Conservation (phyloP, 2,888 invertebrate species). For the Zelleria hepariella region DNA sequence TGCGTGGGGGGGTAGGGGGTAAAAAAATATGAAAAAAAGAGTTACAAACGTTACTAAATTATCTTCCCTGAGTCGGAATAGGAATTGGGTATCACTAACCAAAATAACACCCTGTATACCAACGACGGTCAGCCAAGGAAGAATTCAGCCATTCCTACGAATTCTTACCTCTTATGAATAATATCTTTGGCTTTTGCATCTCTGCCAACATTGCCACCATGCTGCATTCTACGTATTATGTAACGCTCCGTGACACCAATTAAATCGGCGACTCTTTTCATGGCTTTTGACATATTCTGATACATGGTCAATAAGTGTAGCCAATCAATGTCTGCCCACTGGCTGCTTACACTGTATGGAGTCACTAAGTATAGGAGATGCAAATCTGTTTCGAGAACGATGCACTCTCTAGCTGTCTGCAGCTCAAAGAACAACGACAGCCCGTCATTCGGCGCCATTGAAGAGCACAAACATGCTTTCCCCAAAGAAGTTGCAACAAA, state of each 20-base stretch:
- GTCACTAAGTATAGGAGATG: conserved; percentile 97
- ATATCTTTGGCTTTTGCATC: conserved; percentile 67
- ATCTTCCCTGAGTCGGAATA: no score
- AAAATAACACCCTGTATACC: no score
- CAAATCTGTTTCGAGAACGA: conserved; percentile 94
- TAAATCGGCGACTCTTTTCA: conserved; percentile 89
- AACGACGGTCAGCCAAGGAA: no score
- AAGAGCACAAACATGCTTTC: conserved; percentile 92
- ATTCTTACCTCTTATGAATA: conserved; percentile 74
- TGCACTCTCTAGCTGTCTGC: conserved; percentile 88
- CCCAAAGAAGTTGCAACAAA: conserved; percentile 89
- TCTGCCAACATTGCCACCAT: conserved; percentile 73
- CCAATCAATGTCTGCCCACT: conserved; percentile 87
- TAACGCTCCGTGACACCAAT: conserved; percentile 92
- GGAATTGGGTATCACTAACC: no score
- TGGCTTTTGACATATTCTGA: conserved; percentile 83
- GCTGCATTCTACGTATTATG: conserved; percentile 82
- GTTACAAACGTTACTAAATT: no score
- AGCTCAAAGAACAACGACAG: conserved; percentile 90
- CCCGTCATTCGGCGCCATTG: conserved; percentile 95
- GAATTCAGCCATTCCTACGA: no score
- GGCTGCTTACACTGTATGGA: conserved; percentile 89
- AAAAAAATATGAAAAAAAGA: no score
- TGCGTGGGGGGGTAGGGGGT: no score
- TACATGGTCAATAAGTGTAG: conserved; percentile 83